Evolutionary conservation across 2,797 vertebrate species (phyloP).

Genomic region (Cossypha polioptera): DNA sequence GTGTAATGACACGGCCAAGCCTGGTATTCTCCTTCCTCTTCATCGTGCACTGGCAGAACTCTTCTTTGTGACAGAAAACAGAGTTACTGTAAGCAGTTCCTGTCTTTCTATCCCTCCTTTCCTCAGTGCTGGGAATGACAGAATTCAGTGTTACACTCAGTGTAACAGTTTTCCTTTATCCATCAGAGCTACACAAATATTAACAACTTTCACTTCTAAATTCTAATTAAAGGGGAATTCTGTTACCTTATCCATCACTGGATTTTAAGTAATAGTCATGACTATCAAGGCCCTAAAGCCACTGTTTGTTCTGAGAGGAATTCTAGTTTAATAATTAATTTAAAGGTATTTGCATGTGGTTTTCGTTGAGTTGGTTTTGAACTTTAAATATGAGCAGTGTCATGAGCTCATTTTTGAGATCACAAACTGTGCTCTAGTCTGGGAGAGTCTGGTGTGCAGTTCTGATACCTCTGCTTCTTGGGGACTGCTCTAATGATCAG

Average conservation of each 20-base stretch:
- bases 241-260: background rate
- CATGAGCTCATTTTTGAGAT: background rate
- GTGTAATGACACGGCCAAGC: conserved; percentile 83
- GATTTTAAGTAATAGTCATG: background rate
- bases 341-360: background rate
- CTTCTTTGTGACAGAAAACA: conserved; percentile 92
- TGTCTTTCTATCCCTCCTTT: background rate
- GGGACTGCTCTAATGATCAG: background rate
- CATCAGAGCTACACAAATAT: background rate
- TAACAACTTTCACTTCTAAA: background rate
- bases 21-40: conserved; percentile 90
- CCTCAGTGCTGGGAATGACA: background rate
- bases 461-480: background rate
- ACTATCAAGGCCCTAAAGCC: background rate
- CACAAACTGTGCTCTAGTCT: background rate
- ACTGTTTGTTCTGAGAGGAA: background rate
- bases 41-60: conserved; percentile 95
- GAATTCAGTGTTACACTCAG: background rate
- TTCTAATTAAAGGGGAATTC: background rate
- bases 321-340: background rate
- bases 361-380: background rate
- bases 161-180: background rate
- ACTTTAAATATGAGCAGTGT: background rate
- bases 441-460: background rate
- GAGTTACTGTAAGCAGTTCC: conserved; percentile 83